Evolutionary conservation across 2,888 invertebrate genomes (phyloP), one percentile per base, ranked within the genome.

Genomic region (Cosmia trapezina): DNA sequence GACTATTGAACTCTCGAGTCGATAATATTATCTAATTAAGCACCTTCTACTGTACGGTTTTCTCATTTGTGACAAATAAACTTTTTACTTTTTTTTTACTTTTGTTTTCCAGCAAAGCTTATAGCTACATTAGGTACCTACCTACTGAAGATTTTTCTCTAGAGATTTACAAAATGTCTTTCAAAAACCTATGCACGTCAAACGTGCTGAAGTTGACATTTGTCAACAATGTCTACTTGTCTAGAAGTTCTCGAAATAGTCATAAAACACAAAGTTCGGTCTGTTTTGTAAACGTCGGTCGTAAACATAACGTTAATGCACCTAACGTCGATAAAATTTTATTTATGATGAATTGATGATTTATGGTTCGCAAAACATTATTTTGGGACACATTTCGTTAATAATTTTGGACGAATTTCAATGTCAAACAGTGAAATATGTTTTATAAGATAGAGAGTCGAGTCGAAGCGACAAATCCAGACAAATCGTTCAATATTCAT

Each of bases 231-330:
- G 73, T 75, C n/a, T n/a, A n/a, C n/a, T n/a, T n/a, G n/a, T n/a
- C 43, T 22, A 12, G 12, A 12, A 47, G 17, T 28, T 71, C 63
- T 71, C 1, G n/a, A 76, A 83, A 82, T 84, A 84, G 61, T 47
- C 19, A 41, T 41, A 63, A 45, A 43, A 45, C 41, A 64, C 64
- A 41, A 41, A 37, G 37, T 43, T 70, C 56, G 4, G 33, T 43
- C 4, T 49, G 28, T 53, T 81, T 78, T 78, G 78, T 69, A 73
- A 69, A 54, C 14, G 51, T 61, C 76, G 49, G 51, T 61, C 76
- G 49, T 83, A 74, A 78, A 81, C 12, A 19, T 43, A 47, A 57
- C 17, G 9, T 33, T 59, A 49, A 49, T 74, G 69, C 57, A 66
- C 47, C 9, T 17, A 54, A 37, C 53, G 47, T 41, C 74, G 28